phyloP scores from a whole-genome alignment of 2,888 invertebrate genomes.

The Hartigia nigra region DNA sequence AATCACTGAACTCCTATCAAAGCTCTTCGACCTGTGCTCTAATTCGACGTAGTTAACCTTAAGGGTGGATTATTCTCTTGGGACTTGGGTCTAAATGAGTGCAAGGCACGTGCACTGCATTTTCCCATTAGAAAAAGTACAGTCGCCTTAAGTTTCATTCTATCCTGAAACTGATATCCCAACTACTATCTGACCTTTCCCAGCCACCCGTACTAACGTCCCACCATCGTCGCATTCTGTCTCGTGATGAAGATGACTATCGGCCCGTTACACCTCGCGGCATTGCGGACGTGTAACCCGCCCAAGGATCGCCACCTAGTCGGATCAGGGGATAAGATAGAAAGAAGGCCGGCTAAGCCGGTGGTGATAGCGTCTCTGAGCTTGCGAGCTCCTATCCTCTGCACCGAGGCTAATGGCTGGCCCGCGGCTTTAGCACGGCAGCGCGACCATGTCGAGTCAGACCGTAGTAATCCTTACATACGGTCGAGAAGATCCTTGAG shows the following conservation, averaged over 20 bases:
- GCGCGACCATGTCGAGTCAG: slow-evolving; percentile 45
- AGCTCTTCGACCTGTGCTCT: not conserved
- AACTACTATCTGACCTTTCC: slow-evolving; percentile 30
- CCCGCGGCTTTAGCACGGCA: slow-evolving; percentile 45
- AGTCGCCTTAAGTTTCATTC: slow-evolving; percentile 3
- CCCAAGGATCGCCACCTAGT: slow-evolving; percentile 44
- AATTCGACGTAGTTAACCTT: not conserved
- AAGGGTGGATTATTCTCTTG: not conserved
- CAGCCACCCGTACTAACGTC: slow-evolving; percentile 32
- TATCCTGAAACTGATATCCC: slow-evolving; percentile 21
- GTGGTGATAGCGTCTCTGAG: slow-evolving; percentile 57
- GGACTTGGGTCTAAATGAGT: slow-evolving; percentile 32
- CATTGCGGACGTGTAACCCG: slow-evolving; percentile 28
- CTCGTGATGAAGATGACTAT: slow-evolving; percentile 55
- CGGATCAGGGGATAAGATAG: slow-evolving; percentile 51
- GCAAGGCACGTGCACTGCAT: slow-evolving; percentile 37
- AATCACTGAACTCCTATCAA: not conserved
- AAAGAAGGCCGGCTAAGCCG: slow-evolving; percentile 52
- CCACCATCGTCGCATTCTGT: slow-evolving; percentile 22
- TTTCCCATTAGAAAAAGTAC: slow-evolving; percentile 28
- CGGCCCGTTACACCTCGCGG: slow-evolving; percentile 51
- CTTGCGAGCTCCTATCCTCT: slow-evolving; percentile 31
- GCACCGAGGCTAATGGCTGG: slow-evolving; percentile 46
- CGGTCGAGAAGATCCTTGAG: slow-evolving; percentile 49
- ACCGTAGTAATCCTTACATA: slow-evolving; percentile 58